Base-by-base conservation (phyloP, 1,140 invertebrate genomes). In the Bicyclus anynana region DNA sequence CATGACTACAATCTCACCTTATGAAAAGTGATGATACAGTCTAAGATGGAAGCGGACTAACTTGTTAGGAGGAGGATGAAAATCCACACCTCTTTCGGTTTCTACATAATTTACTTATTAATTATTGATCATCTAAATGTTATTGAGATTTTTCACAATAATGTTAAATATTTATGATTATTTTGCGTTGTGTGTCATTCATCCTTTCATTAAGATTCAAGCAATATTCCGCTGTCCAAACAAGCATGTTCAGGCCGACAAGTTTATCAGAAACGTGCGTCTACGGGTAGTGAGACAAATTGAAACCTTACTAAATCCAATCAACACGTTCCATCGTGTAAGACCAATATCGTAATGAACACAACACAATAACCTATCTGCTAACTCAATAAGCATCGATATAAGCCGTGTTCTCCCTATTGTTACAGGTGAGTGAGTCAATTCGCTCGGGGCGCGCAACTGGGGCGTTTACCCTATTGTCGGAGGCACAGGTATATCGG, bases 381-480 rank as follows among this genome's bases (percentile, higher is more conserved):
- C 44, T 58, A 51, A 51, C 37, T 44, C 55, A 58, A 58, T 58
- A 51, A 47, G 40, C 27, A 26, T 14, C 35, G 29, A 14, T 23
- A 26, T 27, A 49, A 51, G 40, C 35, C 55, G 58, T 54, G 58
- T 70, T 71, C 52, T 58, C 55, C 65, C 58, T 69, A 33, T 74
- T 78, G 75, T 82, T 82, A 40, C 68, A 82, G 70, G 76, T 78
- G 69, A 79, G 73, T 73, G 76, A 74, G 55, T 67, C 64, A 62
- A 47, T 47, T 16, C 27, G 53, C 33, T 33, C 27, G 52, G 38
- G 59, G 56, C 62, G 63, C 55, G 64, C 62, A 62, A 69, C 51
- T 53, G 60, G 66, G 58, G 44, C 62, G 44, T 49, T 53, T 37
- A 61, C 62, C 62, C 62, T 53, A 47, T 58, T 51, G 53, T 40